A percentile compares a stretch with the other conserved stretches of the same genome.
These are phyloP conservation scores for Notarius quadriscutis DNA, from an alignment of 2,113 vertebrate species.

Conservation along the genomic window DNA sequence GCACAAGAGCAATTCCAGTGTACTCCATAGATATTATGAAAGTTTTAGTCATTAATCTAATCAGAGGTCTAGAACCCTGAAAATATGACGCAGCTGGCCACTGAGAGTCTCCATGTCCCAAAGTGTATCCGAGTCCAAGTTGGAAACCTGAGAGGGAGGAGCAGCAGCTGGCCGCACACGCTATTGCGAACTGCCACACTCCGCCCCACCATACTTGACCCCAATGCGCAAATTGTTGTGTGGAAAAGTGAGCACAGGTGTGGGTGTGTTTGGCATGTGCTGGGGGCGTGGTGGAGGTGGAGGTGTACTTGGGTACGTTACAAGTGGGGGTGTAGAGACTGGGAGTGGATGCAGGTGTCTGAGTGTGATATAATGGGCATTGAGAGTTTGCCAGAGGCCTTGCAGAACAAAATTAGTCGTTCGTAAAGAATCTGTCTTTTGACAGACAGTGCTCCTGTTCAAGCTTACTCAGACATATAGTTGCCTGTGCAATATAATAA, in stretches of 20 bases:
- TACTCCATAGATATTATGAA: background rate
- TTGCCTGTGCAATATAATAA: background rate
- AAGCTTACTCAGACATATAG: background rate
- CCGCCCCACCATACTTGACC: conserved; percentile 43
- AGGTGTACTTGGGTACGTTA: conserved; percentile 42
- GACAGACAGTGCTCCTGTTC: background rate
- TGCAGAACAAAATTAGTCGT: conserved; percentile 26
- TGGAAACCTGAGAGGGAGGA: conserved; percentile 46
- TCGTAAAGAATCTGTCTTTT: background rate
- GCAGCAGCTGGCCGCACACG: conserved; percentile 46
- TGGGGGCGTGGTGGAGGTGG: conserved; percentile 51
- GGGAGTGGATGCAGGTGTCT: conserved; percentile 52
- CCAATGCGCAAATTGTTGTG: conserved; percentile 24
- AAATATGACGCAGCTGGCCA: background rate
- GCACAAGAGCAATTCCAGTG: background rate
- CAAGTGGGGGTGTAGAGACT: conserved; percentile 37
- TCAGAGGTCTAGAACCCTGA: background rate
- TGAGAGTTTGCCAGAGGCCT: conserved; percentile 36
- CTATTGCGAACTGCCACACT: conserved; percentile 46
- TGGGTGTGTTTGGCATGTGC: conserved; percentile 57
- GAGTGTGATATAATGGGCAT: conserved; percentile 43
- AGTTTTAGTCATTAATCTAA: background rate
- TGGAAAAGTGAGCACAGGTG: conserved; percentile 51
- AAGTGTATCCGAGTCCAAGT: conserved; percentile 23
- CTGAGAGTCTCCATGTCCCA: background rate